Conservation (phyloP, 2,888 invertebrate genomes). For the Erebia epiphron region DNA sequence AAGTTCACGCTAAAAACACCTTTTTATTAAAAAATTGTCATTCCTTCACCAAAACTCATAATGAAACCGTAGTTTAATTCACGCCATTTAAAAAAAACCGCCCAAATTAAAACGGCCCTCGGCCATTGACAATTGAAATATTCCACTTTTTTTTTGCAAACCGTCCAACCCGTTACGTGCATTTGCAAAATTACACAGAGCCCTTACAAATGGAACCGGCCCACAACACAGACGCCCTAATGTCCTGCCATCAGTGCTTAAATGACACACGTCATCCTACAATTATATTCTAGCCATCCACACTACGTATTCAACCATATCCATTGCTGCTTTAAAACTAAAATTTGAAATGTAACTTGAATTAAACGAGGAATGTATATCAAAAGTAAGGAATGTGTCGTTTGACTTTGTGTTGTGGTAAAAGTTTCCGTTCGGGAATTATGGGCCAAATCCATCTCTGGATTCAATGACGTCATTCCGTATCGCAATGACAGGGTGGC, state of each 20-base stretch:
- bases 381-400: conserved; percentile 10
- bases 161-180: conserved; percentile 62
- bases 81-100: conserved; percentile 15
- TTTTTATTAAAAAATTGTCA: not conserved
- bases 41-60: not conserved
- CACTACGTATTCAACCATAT: conserved; percentile 34
- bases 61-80: conserved; percentile 15
- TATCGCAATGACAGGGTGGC: conserved; percentile 75
- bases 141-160: conserved; percentile 53
- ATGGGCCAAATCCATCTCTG: conserved; percentile 79
- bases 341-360: not conserved
- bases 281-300: conserved; percentile 53
- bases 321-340: conserved; percentile 47
- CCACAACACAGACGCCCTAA: conserved; percentile 78
- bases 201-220: conserved; percentile 73
- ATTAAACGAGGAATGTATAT: conserved; percentile 49
- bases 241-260: conserved; percentile 78
- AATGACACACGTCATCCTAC: conserved; percentile 78
- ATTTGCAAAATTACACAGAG: conserved; percentile 74
- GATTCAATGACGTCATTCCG: conserved; percentile 76
- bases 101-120: conserved; percentile 41
- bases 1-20: not conserved
- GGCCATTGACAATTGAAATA: conserved; percentile 60
- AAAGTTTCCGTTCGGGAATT: conserved; percentile 69
- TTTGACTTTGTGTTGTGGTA: conserved; percentile 43